phyloP scores from a whole-genome alignment of 2,888 invertebrate species.

The Trachelus iudaicus region DNA sequence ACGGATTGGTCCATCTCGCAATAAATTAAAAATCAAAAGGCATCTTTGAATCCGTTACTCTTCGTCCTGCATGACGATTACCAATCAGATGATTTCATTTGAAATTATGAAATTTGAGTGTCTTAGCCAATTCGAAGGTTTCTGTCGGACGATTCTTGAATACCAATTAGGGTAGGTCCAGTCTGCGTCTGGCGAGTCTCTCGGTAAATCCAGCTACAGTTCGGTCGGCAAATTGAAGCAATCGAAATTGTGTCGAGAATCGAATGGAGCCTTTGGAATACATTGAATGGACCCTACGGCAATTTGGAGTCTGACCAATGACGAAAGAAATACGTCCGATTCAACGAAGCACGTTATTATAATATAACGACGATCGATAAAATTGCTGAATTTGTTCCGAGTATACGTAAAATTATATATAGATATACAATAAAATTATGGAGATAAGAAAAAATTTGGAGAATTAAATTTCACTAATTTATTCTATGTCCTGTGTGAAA shows the following conservation, averaged over 20 bases:
- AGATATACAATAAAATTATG: neutral
- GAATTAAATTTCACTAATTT: neutral
- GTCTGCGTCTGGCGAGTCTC: neutral
- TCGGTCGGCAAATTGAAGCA: neutral
- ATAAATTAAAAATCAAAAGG: neutral
- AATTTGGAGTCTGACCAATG: neutral
- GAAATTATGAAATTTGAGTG: neutral
- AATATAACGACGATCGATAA: neutral
- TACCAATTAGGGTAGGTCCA: neutral
- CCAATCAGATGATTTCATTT: neutral
- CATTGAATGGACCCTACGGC: neutral
- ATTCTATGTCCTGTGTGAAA: neutral
- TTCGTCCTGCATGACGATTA: neutral
- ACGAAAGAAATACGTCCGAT: neutral
- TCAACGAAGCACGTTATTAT: neutral
- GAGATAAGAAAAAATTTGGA: neutral
- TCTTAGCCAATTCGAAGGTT: too few relatives aligned
- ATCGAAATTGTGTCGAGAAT: neutral
- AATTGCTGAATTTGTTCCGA: neutral
- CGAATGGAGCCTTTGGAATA: neutral
- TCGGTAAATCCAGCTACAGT: neutral
- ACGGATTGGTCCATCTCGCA: neutral
- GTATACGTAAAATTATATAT: neutral
- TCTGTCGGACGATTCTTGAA: neutral
- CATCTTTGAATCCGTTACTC: neutral